Conservation (phyloP, 2,113 vertebrate species). For the Elephas maximus region DNA sequence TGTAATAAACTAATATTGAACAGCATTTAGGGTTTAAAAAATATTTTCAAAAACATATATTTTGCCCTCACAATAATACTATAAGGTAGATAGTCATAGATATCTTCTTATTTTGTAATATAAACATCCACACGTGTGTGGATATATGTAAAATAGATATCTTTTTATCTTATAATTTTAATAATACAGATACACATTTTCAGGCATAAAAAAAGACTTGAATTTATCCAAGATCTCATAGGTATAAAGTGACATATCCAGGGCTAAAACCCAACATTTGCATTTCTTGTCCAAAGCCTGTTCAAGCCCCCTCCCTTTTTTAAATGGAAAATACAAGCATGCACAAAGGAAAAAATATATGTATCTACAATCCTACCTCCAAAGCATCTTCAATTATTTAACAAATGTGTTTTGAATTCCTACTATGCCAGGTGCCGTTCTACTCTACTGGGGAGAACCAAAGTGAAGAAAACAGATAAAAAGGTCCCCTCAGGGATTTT, state of each 20-base stretch:
- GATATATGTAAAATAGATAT: background rate
- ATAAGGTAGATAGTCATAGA: background rate
- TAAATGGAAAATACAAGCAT: background rate
- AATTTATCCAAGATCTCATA: background rate
- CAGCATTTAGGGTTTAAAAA: background rate
- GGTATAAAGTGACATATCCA: background rate
- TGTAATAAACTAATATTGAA: background rate
- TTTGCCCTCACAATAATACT: background rate
- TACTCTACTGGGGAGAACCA: background rate
- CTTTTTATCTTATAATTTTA: background rate
- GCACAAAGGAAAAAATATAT: background rate
- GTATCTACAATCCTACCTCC: background rate
- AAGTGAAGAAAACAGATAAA: background rate
- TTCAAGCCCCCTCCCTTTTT: background rate
- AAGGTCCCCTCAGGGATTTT: background rate
- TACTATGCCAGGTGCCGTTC: background rate
- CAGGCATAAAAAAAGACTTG: background rate
- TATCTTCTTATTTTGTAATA: background rate
- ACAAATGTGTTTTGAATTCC: slow-evolving; percentile 25
- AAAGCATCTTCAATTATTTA: background rate
- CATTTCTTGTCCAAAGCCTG: background rate
- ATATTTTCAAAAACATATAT: background rate
- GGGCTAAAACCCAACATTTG: background rate
- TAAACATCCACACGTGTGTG: background rate
- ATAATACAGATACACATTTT: background rate